Evolutionary conservation across 1,140 invertebrate genomes (phyloP).

Genomic region (Mamestra configurata): DNA sequence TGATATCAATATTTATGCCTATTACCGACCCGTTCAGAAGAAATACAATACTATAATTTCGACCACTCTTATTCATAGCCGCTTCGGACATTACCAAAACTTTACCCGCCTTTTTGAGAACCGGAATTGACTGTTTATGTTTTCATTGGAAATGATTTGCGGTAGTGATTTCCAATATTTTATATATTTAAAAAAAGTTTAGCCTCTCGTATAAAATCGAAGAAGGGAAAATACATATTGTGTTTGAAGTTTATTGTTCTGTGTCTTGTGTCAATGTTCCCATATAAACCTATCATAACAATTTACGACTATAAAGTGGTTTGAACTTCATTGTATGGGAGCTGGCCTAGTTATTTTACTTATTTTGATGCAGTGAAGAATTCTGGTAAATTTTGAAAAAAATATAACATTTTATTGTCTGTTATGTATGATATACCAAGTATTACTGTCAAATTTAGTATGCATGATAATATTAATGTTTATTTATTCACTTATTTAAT

Average conservation of each 20-base stretch:
- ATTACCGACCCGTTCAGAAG: constrained; percentile 78
- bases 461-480: too few relatives aligned
- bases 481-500: too few relatives aligned
- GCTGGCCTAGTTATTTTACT: too few relatives aligned
- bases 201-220: constrained; percentile 3
- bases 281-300: neutral
- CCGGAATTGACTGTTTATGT: constrained; percentile 25
- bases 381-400: too few relatives aligned
- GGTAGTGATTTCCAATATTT: neutral
- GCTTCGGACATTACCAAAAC: constrained; percentile 52
- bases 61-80: constrained; percentile 61
- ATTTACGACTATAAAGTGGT: too few relatives aligned
- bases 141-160: constrained; percentile 40
- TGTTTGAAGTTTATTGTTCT: neutral
- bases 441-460: too few relatives aligned
- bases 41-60: constrained; percentile 73
- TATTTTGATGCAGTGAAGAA: too few relatives aligned
- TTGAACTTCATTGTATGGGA: too few relatives aligned
- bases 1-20: constrained; percentile 85
- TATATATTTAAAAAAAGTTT: neutral
- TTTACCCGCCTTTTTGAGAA: constrained; percentile 32
- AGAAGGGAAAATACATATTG: too few relatives aligned
- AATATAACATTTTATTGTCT: too few relatives aligned
- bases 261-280: neutral
- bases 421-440: too few relatives aligned